phyloP scores from a whole-genome alignment of 2,113 vertebrate genomes.

The Fulmarus glacialis region DNA sequence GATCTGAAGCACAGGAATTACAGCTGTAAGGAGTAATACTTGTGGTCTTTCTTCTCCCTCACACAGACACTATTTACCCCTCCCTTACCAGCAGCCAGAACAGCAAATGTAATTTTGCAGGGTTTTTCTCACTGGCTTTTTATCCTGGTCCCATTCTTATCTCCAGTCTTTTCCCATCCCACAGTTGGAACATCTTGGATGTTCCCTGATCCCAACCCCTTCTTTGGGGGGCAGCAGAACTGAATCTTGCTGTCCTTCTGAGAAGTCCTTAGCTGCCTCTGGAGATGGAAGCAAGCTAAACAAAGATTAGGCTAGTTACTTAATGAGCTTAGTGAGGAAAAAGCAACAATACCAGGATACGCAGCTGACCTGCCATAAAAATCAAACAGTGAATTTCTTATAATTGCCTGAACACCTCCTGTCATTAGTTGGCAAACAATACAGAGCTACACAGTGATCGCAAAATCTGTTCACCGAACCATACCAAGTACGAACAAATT shows the following conservation, averaged over 20 bases:
- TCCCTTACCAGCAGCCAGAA: not conserved
- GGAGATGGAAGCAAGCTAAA: not conserved
- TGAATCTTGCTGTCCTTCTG: not conserved
- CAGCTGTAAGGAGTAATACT: not conserved
- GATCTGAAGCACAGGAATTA: not conserved
- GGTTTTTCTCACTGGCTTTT: not conserved
- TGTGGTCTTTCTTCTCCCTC: not conserved
- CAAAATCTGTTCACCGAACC: constrained; percentile 29
- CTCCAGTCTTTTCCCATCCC: not conserved
- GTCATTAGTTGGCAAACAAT: constrained; percentile 28
- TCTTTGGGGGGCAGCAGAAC: not conserved
- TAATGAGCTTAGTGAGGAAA: not conserved
- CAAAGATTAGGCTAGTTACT: not conserved
- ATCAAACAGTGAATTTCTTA: not conserved
- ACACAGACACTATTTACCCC: not conserved
- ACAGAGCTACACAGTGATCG: not conserved
- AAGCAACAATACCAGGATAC: not conserved
- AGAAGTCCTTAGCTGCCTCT: not conserved
- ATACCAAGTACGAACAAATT: not conserved
- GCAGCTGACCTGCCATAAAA: not conserved
- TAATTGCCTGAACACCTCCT: constrained; percentile 28
- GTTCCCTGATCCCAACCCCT: not conserved
- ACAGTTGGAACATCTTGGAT: not conserved
- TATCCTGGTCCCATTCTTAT: not conserved
- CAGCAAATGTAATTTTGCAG: not conserved